A percentile compares a stretch with the other conserved stretches of the same genome.
Evolutionary conservation across 2,113 vertebrate genomes (phyloP).

Genomic region (Erpornis zantholeuca): DNA sequence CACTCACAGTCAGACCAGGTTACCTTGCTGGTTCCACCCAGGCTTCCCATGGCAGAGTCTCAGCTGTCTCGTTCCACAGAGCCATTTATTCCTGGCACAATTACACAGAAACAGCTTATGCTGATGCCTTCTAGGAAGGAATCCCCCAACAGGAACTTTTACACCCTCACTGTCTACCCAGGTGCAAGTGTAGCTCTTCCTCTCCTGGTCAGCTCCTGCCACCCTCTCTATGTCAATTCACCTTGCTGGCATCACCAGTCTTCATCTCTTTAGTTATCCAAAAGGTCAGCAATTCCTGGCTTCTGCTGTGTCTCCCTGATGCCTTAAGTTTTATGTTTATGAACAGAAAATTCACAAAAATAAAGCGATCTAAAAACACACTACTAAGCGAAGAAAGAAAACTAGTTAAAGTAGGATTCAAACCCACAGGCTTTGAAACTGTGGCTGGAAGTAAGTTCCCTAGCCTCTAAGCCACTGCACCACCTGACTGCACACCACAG

Average conservation of each 20-base stretch:
- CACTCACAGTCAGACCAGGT: background rate
- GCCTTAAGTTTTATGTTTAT: no score
- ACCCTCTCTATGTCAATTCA: background rate
- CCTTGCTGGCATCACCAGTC: rapidly evolving
- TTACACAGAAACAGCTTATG: background rate
- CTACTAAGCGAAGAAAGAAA: no score
- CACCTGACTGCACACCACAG: no score
- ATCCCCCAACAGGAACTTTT: background rate
- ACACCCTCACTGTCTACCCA: background rate
- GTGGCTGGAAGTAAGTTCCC: no score
- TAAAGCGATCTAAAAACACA: no score
- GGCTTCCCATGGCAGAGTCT: background rate
- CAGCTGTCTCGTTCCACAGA: background rate
- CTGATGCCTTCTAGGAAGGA: background rate
- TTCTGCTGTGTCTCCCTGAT: background rate
- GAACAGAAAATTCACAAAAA: no score
- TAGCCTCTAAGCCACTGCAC: no score
- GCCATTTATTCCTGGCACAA: background rate
- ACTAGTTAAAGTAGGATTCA: no score
- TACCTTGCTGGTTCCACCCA: background rate
- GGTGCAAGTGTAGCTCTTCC: background rate
- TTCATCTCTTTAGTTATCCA: background rate
- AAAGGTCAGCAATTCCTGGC: background rate
- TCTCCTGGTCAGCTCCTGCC: background rate
- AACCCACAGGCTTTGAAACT: no score